Evolutionary conservation across 2,797 vertebrate genomes (phyloP).

Genomic region (Iguana delicatissima): DNA sequence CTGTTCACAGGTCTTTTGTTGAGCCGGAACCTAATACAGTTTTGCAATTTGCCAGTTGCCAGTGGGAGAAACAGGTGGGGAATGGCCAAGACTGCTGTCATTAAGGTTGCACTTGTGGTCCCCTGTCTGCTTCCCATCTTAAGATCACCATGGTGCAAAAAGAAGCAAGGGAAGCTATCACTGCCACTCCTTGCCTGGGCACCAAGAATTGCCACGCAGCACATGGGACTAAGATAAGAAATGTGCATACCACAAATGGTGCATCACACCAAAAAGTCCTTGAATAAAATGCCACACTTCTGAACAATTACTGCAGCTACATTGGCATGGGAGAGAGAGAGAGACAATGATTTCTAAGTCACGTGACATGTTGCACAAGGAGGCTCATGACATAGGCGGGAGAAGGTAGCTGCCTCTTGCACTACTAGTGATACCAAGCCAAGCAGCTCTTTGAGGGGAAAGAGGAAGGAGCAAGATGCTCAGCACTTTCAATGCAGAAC

Average conservation of each 20-base stretch:
- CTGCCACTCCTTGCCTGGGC: neutral
- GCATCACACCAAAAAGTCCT: neutral
- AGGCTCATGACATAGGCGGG: neutral
- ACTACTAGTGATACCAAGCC: too few species aligned
- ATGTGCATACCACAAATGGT: neutral
- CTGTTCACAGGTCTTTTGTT: neutral
- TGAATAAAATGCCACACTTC: neutral
- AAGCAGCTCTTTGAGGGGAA: neutral
- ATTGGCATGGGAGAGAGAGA: neutral
- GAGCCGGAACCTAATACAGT: neutral
- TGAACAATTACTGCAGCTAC: neutral
- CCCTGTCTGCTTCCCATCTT: neutral
- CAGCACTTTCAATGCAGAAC: neutral
- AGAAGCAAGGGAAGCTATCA: neutral
- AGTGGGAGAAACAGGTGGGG: neutral
- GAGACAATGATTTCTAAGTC: neutral
- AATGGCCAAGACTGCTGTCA: too few species aligned
- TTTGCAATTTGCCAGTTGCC: neutral
- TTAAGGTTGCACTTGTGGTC: neutral
- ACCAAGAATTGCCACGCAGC: neutral
- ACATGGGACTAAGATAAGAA: neutral
- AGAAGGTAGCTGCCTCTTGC: too few species aligned
- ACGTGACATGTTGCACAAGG: neutral
- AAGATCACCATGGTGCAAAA: too few species aligned
- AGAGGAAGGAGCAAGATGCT: neutral